A percentile compares a stretch with the other conserved stretches of the same genome.
These are phyloP conservation scores for Vultur gryphus DNA, from an alignment of 2,797 vertebrate species.

Conservation along the genomic window DNA sequence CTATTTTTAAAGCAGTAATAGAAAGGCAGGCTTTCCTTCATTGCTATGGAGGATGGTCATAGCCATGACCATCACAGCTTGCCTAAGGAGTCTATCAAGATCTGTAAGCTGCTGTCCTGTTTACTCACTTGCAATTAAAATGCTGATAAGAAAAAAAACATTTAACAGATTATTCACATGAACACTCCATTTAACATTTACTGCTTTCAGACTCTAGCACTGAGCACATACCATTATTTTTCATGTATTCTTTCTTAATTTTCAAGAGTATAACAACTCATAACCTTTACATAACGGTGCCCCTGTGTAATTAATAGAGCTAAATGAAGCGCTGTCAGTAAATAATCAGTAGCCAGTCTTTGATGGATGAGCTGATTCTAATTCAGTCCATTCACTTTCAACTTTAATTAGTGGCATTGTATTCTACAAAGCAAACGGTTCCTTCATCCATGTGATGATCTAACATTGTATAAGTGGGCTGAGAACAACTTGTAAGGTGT, in stretches of 20 bases:
- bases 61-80: background rate
- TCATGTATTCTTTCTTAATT: conserved; percentile 18
- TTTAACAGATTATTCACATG: background rate
- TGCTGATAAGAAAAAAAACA: background rate
- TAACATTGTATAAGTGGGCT: background rate
- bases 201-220: background rate
- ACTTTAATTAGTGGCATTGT: conserved; percentile 43
- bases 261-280: background rate
- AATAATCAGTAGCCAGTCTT: conserved; percentile 31
- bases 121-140: conserved; percentile 18
- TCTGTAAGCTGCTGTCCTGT: background rate
- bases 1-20: background rate
- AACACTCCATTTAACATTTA: conserved; percentile 14
- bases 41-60: background rate
- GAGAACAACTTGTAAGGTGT: background rate
- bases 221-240: background rate
- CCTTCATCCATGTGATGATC: conserved; percentile 22
- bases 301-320: conserved; percentile 40
- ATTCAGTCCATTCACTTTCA: conserved; percentile 50
- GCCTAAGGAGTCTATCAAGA: background rate
- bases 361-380: conserved; percentile 52
- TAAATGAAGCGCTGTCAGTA: conserved; percentile 45
- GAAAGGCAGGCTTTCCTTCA: background rate
- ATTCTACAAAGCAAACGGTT: conserved; percentile 25
- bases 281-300: conserved; percentile 33